phyloP scores from a whole-genome alignment of 2,888 invertebrate genomes.

The Athalia circularis region DNA sequence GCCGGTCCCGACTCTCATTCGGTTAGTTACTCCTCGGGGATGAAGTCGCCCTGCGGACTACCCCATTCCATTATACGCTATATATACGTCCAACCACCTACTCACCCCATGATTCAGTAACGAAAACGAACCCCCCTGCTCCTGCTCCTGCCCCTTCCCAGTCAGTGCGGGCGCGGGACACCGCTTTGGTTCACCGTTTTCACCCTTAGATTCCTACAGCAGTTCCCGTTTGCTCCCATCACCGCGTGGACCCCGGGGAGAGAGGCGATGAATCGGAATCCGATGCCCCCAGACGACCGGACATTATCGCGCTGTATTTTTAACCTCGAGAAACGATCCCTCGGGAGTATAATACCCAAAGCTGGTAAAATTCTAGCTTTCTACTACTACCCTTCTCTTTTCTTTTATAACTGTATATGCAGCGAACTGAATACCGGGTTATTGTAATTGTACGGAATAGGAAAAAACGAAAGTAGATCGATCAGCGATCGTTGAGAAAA shows the following conservation, averaged over 20 bases:
- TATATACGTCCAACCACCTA: background rate
- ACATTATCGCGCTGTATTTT: constrained; percentile 44
- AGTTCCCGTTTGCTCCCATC: background rate
- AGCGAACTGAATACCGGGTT: background rate
- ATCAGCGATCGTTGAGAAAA: no score
- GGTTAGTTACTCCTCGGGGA: constrained; percentile 73
- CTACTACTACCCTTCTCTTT: background rate
- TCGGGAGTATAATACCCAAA: constrained; percentile 9
- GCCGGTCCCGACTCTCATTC: constrained; percentile 68
- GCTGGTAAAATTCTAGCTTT: constrained; percentile 13
- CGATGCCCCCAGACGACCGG: constrained; percentile 40
- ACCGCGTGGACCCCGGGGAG: constrained; percentile 20
- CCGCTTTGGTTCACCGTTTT: background rate
- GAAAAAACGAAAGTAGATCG: no score
- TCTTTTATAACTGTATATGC: background rate
- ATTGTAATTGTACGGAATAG: no score
- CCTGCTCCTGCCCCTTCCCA: background rate
- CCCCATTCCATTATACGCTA: background rate
- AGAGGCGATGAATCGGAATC: constrained; percentile 45
- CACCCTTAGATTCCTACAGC: background rate
- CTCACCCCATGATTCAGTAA: background rate
- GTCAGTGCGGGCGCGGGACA: background rate
- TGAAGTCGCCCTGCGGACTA: constrained; percentile 12
- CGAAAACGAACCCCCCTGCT: background rate
- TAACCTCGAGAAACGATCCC: constrained; percentile 44